phyloP scores from a whole-genome alignment of 2,888 invertebrate genomes.

The Pharmacophagus antenor region DNA sequence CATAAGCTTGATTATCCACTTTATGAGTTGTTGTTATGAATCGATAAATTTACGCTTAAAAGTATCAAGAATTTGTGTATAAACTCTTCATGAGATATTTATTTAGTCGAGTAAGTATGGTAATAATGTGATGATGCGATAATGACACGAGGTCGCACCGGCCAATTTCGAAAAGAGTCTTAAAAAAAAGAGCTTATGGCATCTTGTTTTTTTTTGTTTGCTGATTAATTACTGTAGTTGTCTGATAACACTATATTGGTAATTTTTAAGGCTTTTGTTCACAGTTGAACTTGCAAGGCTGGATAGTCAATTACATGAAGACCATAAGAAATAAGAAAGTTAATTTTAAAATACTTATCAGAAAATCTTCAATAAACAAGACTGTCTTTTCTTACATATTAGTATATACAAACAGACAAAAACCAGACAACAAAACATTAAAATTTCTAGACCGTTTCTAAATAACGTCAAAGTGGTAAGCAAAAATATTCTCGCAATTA shows the following conservation, averaged over 20 bases:
- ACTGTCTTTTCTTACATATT: no score
- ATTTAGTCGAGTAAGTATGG: not conserved
- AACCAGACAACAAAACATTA: not conserved
- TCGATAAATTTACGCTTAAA: not conserved
- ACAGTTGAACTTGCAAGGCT: not conserved
- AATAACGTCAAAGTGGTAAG: no score
- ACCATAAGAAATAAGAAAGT: not conserved
- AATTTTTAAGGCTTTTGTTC: not conserved
- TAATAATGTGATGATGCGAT: constrained; percentile 12
- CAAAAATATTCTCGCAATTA: no score
- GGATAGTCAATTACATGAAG: not conserved
- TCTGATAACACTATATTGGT: not conserved
- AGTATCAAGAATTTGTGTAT: not conserved
- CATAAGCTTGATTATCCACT: no score
- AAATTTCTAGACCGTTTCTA: not conserved
- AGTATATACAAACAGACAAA: no score
- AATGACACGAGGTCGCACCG: constrained; percentile 10
- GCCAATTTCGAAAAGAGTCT: constrained; percentile 9
- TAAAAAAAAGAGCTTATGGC: not conserved
- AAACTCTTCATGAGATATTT: constrained; percentile 1
- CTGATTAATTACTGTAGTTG: not conserved
- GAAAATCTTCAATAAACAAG: not conserved
- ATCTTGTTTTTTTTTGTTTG: constrained; percentile 1
- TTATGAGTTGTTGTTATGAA: not conserved
- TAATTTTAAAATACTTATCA: no score